Conservation (phyloP, 2,113 vertebrate species). For the Heptranchias perlo region DNA sequence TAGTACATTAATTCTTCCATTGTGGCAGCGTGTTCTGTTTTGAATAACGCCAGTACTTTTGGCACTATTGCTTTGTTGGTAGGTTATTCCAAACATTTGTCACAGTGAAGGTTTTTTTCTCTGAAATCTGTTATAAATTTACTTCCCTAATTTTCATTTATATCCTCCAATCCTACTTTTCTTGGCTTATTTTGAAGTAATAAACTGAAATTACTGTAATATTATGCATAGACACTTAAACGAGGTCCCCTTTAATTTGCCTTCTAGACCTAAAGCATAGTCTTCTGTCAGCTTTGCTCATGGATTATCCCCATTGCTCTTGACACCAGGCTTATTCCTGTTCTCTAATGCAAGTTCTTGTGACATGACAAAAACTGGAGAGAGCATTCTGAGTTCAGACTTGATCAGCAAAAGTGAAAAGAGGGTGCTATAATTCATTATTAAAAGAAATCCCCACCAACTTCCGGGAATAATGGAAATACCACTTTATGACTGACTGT, state of each 20-base stretch:
- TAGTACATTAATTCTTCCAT: background rate
- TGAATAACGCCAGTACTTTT: background rate
- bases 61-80: background rate
- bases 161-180: background rate
- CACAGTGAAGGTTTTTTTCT: background rate
- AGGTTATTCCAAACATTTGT: background rate
- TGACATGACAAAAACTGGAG: background rate
- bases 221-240: background rate
- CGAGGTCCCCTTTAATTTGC: background rate
- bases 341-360: background rate
- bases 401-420: background rate
- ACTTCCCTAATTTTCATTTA: background rate
- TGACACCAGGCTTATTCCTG: background rate
- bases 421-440: background rate
- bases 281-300: background rate
- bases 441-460: background rate
- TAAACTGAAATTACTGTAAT: no score
- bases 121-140: background rate
- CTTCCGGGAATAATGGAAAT: background rate
- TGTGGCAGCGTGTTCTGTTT: background rate
- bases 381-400: background rate
- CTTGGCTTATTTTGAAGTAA: background rate
- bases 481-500: background rate
- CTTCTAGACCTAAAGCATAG: background rate
- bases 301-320: background rate